A percentile compares a stretch with the other conserved stretches of the same genome.
phyloP scores from a whole-genome alignment of 2,888 invertebrate species.

The Camponotus fellah region DNA sequence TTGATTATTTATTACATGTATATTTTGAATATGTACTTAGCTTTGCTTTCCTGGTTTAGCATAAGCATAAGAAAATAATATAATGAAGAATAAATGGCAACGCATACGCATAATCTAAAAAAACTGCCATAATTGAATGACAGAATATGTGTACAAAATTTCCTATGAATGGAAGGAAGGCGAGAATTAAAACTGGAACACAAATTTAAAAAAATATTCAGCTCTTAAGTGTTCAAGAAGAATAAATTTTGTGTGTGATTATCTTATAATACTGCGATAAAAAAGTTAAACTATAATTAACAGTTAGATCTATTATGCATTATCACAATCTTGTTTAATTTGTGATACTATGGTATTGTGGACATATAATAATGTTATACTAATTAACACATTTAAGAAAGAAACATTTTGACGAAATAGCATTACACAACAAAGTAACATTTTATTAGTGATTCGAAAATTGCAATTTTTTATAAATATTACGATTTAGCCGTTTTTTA shows the following conservation, averaged over 20 bases:
- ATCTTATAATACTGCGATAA: slow-evolving; percentile 39
- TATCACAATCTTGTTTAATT: slow-evolving; percentile 34
- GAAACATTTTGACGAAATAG: not conserved
- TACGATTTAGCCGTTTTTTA: not conserved
- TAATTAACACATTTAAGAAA: slow-evolving; percentile 4
- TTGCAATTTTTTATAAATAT: slow-evolving; percentile 13
- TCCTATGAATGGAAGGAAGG: slow-evolving; percentile 6
- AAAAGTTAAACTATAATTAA: slow-evolving; percentile 25
- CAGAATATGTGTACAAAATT: slow-evolving; percentile 19
- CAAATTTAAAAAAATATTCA: not conserved
- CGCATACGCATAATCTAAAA: slow-evolving; percentile 21
- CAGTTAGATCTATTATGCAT: not conserved
- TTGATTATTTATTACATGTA: slow-evolving; percentile 4
- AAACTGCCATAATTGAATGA: slow-evolving; percentile 38
- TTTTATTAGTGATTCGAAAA: not conserved
- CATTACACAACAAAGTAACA: not conserved
- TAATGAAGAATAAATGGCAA: slow-evolving; percentile 24
- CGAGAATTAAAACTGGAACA: slow-evolving; percentile 3
- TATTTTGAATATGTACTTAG: not conserved
- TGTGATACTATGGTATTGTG: slow-evolving; percentile 34
- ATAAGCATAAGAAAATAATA: slow-evolving; percentile 3
- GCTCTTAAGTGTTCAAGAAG: slow-evolving; percentile 3
- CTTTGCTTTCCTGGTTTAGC: not conserved
- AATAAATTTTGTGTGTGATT: not conserved
- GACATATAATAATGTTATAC: not conserved